Percentiles rank a stretch among this genome's conserved stretches.
phyloP scores from a whole-genome alignment of 1,140 invertebrate genomes.

The Drosophila triauraria region DNA sequence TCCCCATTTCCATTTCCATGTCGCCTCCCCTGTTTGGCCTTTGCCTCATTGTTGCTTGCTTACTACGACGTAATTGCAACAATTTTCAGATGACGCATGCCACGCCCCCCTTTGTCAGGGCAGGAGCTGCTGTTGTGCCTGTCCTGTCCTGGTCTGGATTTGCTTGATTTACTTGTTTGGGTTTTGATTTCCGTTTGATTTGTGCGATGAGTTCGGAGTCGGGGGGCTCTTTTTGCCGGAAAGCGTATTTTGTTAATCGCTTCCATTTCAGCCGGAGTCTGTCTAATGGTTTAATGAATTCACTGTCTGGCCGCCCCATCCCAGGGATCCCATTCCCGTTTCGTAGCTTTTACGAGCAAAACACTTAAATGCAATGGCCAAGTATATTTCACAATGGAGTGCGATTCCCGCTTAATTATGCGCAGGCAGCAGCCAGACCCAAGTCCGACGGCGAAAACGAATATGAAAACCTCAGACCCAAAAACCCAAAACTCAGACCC shows the following conservation, averaged over 20 bases:
- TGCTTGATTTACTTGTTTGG: slow-evolving; percentile 65
- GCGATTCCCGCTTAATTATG: slow-evolving; percentile 69
- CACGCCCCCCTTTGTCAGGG: slow-evolving; percentile 3
- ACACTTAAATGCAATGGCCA: slow-evolving; percentile 63
- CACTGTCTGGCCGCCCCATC: slow-evolving; percentile 30
- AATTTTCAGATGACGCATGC: slow-evolving; percentile 61
- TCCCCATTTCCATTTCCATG: not conserved
- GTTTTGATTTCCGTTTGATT: slow-evolving; percentile 69
- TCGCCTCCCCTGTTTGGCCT: not conserved
- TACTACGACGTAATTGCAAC: slow-evolving; percentile 74
- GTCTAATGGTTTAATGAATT: slow-evolving; percentile 68
- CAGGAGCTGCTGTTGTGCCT: not conserved
- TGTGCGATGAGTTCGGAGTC: slow-evolving; percentile 10
- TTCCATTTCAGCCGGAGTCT: slow-evolving; percentile 25
- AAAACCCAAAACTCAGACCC: slow-evolving; percentile 4
- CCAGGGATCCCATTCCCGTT: slow-evolving; percentile 8
- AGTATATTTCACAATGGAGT: slow-evolving; percentile 52
- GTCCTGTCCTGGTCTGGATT: slow-evolving; percentile 7
- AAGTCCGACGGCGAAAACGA: slow-evolving; percentile 18
- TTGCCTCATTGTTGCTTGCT: slow-evolving; percentile 51
- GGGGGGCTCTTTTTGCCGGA: slow-evolving; percentile 20
- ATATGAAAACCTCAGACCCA: slow-evolving; percentile 8
- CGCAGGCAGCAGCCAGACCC: slow-evolving; percentile 43
- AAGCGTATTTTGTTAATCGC: slow-evolving; percentile 55
- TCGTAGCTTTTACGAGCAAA: slow-evolving; percentile 45